A percentile compares a stretch with the other conserved stretches of the same genome.
phyloP scores from a whole-genome alignment of 2,888 invertebrate genomes.

The Eristalinus sepulchralis region DNA sequence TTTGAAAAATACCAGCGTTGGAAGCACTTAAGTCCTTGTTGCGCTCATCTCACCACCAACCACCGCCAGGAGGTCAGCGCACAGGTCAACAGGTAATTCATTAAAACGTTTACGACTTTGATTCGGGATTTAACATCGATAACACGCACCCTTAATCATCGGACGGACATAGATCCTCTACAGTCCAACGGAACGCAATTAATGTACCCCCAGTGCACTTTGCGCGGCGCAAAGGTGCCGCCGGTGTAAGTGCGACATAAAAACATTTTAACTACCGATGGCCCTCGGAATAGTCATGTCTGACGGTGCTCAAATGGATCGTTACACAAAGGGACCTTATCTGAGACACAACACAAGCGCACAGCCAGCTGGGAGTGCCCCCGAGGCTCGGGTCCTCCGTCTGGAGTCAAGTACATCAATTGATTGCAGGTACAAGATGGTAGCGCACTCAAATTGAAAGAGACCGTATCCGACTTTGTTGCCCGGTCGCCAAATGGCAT shows the following conservation, averaged over 20 bases:
- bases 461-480: conserved; percentile 22
- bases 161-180: background rate
- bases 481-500: conserved; percentile 11
- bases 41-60: background rate
- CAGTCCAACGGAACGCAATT: conserved; percentile 28
- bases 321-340: conserved; percentile 49
- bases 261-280: conserved; percentile 59
- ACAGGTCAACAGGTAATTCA: background rate
- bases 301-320: conserved; percentile 42
- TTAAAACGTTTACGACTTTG: conserved; percentile 28
- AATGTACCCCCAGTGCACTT: conserved; percentile 24
- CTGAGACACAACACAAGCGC: conserved; percentile 27
- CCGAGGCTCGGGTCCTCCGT: conserved; percentile 23
- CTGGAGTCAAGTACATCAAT: conserved; percentile 67
- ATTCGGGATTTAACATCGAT: conserved; percentile 6
- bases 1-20: background rate
- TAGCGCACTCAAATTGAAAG: conserved; percentile 11
- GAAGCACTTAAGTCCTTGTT: background rate
- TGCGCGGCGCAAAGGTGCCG: conserved; percentile 34
- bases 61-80: background rate
- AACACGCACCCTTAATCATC: background rate
- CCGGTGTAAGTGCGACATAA: conserved; percentile 56
- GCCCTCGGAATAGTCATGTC: conserved; percentile 16
- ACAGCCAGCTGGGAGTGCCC: conserved; percentile 20
- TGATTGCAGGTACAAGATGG: conserved; percentile 44